Evolutionary conservation across 2,888 invertebrate species (phyloP).

Genomic region (Bruchidius siliquastri): DNA sequence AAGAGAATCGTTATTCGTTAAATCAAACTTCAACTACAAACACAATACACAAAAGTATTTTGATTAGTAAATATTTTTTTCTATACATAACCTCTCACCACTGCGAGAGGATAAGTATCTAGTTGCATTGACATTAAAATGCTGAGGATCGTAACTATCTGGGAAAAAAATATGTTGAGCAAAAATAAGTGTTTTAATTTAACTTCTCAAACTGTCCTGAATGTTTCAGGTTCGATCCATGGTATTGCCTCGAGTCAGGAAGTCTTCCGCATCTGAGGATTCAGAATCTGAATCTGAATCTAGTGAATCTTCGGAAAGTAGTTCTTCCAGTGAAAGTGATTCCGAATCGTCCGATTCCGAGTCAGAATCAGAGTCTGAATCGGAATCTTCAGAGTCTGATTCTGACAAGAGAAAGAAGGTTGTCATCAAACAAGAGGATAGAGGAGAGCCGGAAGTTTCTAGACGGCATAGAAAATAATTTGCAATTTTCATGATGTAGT

Average conservation of each 20-base stretch:
- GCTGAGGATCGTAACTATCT: too few species aligned
- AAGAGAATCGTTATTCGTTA: background rate
- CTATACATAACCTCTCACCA: too few species aligned
- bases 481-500: background rate
- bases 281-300: constrained; percentile 24
- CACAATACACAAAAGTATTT: too few species aligned
- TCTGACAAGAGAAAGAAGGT: constrained; percentile 13
- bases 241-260: background rate
- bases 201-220: too few species aligned
- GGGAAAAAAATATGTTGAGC: too few species aligned
- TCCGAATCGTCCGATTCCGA: constrained; percentile 19
- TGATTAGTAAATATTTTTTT: too few species aligned
- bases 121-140: too few species aligned
- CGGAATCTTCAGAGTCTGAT: constrained; percentile 16
- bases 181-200: too few species aligned
- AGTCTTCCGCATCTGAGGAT: background rate
- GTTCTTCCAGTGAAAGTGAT: constrained; percentile 16
- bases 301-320: constrained; percentile 14
- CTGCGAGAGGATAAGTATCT: too few species aligned
- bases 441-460: background rate
- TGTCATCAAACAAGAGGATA: background rate
- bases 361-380: constrained; percentile 21
- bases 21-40: too few species aligned
- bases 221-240: background rate
- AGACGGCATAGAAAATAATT: background rate